A percentile compares a stretch with the other conserved stretches of the same genome.
Evolutionary conservation across 2,113 vertebrate genomes (phyloP).

Genomic region (Mirounga angustirostris): DNA sequence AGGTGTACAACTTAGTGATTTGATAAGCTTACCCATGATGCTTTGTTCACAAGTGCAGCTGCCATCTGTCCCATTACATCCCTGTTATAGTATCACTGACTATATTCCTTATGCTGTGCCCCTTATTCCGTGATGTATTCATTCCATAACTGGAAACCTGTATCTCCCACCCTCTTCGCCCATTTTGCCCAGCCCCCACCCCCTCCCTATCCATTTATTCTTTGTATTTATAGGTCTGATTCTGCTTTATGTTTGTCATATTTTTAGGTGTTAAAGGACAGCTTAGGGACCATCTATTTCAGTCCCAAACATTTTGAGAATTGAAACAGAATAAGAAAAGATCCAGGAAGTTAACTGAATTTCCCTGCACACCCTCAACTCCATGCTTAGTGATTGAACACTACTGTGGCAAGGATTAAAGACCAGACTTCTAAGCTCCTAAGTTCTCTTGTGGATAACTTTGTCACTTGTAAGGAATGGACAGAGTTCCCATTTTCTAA

Average conservation of each 20-base stretch:
- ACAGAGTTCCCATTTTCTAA: neutral
- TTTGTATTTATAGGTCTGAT: neutral
- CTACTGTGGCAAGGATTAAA: neutral
- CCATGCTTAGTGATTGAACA: neutral
- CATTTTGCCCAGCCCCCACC: neutral
- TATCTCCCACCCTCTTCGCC: neutral
- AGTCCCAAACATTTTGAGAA: neutral
- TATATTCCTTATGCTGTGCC: neutral
- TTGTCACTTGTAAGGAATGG: neutral
- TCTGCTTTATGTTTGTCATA: neutral
- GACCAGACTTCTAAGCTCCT: too few relatives aligned
- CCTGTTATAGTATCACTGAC: neutral
- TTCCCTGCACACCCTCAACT: neutral
- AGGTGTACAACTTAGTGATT: neutral
- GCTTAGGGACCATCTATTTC: neutral
- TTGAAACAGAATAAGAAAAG: neutral
- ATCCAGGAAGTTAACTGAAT: neutral
- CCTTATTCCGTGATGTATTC: neutral
- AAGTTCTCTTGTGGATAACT: neutral
- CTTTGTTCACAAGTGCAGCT: neutral
- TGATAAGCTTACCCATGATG: neutral
- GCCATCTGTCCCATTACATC: neutral
- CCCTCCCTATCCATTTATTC: neutral
- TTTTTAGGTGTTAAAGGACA: neutral
- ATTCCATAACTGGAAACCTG: neutral